Percentiles rank a stretch among this genome's conserved stretches.
phyloP scores from a whole-genome alignment of 1,140 invertebrate genomes.

The Doryteuthis pealeii region DNA sequence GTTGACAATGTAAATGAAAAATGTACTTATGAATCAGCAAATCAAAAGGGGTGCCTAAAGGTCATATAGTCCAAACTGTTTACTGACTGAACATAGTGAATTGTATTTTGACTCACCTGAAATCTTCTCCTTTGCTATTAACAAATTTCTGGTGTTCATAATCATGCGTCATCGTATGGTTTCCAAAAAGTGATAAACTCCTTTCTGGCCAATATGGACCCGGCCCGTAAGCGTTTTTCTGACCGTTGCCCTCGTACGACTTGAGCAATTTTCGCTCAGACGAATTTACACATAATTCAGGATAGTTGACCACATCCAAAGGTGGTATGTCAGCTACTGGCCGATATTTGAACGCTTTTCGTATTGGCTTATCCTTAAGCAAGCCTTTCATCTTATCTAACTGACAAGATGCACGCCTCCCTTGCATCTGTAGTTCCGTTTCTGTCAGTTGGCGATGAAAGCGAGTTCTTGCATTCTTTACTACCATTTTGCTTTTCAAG shows the following conservation, averaged over 20 bases:
- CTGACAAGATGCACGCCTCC: slow-evolving; percentile 52
- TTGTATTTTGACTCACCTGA: slow-evolving; percentile 50
- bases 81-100: too few relatives aligned
- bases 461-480: slow-evolving; percentile 41
- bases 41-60: too few relatives aligned
- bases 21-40: too few relatives aligned
- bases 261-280: slow-evolving; percentile 26
- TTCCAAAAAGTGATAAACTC: slow-evolving; percentile 46
- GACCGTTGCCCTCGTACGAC: slow-evolving; percentile 14
- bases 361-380: slow-evolving; percentile 53
- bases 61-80: too few relatives aligned
- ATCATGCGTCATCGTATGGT: slow-evolving; percentile 51
- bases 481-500: slow-evolving; percentile 39
- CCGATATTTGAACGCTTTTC: slow-evolving; percentile 33
- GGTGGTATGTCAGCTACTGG: slow-evolving; percentile 46
- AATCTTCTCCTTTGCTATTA: slow-evolving; percentile 49
- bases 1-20: too few relatives aligned
- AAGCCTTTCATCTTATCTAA: slow-evolving; percentile 50
- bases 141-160: slow-evolving; percentile 51
- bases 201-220: slow-evolving; percentile 41
- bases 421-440: slow-evolving; percentile 49
- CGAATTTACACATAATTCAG: slow-evolving; percentile 38
- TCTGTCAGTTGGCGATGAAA: slow-evolving; percentile 43
- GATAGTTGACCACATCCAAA: slow-evolving; percentile 52
- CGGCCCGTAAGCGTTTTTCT: slow-evolving; percentile 51